phyloP scores from a whole-genome alignment of 2,797 vertebrate species.

The Eulemur coronatus region DNA sequence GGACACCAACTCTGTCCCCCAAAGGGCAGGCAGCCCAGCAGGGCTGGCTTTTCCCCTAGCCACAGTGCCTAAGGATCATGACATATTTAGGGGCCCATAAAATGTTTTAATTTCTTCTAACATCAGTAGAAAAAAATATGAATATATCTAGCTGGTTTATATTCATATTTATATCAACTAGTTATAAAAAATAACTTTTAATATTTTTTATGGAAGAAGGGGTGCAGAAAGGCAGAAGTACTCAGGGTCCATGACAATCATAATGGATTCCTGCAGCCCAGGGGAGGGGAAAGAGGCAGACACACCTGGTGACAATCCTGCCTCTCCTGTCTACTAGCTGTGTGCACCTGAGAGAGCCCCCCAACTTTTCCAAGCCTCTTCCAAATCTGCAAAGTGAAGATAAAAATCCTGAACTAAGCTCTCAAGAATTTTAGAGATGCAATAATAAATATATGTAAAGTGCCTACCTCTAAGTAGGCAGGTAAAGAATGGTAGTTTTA shows the following conservation, averaged over 20 bases:
- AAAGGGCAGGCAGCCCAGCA: neutral
- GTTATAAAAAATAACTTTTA: neutral
- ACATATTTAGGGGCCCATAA: neutral
- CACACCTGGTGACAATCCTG: rapidly evolving
- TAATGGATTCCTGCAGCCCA: neutral
- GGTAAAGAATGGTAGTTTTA: neutral
- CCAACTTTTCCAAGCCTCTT: neutral
- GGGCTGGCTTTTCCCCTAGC: neutral
- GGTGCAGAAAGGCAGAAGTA: neutral
- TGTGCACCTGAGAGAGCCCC: neutral
- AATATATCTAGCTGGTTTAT: neutral
- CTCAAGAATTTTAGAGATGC: neutral
- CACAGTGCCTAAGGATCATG: neutral
- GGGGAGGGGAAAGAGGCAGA: neutral
- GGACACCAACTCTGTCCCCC: neutral
- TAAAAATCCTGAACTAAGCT: neutral
- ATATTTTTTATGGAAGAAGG: neutral
- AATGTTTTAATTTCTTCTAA: neutral
- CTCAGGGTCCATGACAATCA: rapidly evolving
- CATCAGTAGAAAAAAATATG: neutral
- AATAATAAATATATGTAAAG: neutral
- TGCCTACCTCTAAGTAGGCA: neutral
- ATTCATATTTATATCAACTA: neutral
- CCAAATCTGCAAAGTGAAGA: neutral
- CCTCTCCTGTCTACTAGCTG: neutral